Evolutionary conservation across 2,888 invertebrate genomes (phyloP), one percentile per base, ranked within the genome.

Genomic region (Mylabris sibirica): DNA sequence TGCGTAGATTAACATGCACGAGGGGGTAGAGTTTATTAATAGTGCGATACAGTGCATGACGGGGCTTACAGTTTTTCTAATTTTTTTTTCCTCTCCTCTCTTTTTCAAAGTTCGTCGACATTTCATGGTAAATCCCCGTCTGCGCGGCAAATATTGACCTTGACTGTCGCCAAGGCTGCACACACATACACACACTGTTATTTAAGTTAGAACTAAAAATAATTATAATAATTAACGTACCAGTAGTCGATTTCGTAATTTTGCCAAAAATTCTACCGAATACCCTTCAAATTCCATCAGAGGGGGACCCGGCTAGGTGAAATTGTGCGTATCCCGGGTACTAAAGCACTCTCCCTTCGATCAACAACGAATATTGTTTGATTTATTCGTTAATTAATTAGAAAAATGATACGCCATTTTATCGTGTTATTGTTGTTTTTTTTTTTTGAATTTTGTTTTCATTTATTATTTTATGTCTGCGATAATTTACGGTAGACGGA

Each of bases 1-100:
- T 17, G 44, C 60, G 59, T 14, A 22, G 60, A 73, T 73, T 71
- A 73, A 73, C 53, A 73, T 69, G 69, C 71, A 71, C 69, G 63
- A 72, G 70, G 64, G 30, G 30, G 30, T 4, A 30, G 2, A 30
- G 70, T 71, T 75, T 73, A 76, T 76, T 76, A 76, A 75, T 69
- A 71, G 68, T 64, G 73, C 71, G 70, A 77, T 76, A 74, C 77
- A 75, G 77, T 77, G 77, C 77, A 75, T 77, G 77, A 77, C 77
- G 77, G 71, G 49, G 20, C 20, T 49, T 17, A 17, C n/a, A 44
- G 49, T 49, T 49, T 20, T 17, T 17, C 12, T 14, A n/a, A n/a
- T 17, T 49, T 9, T 20, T 49, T 49, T 44, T n/a, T 44, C 17
- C 17, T 17, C 22, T 9, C 9, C 20, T 24, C 4, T 57, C 3